Evolutionary conservation across 2,113 vertebrate genomes (phyloP).

Genomic region (Taxidea taxus): DNA sequence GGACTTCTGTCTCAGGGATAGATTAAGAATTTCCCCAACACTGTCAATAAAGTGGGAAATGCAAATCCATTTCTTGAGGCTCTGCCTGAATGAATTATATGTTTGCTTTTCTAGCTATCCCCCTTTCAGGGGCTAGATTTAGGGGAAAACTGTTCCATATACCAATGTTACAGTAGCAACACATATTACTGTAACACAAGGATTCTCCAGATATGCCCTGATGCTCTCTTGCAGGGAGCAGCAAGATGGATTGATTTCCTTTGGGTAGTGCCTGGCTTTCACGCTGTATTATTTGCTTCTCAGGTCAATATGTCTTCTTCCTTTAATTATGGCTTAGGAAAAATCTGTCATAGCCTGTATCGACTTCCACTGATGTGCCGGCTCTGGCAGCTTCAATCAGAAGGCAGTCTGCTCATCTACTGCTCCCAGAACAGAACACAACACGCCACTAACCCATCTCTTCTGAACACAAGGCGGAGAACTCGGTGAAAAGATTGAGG

Average conservation of each 20-base stretch:
- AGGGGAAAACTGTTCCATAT: background rate
- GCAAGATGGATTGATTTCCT: background rate
- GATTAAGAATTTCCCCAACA: background rate
- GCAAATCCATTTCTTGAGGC: background rate
- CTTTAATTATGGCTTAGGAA: background rate
- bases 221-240: background rate
- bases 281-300: background rate
- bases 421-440: background rate
- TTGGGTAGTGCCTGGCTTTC: background rate
- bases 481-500: background rate
- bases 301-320: background rate
- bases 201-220: background rate
- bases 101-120: background rate
- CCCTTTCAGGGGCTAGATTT: background rate
- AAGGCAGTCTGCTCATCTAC: background rate
- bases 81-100: background rate
- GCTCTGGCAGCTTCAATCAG: background rate
- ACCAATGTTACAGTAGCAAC: accelerated
- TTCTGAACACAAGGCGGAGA: background rate
- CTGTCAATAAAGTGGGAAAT: background rate
- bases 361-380: background rate
- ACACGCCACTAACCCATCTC: background rate
- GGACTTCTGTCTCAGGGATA: background rate
- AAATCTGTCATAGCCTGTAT: background rate
- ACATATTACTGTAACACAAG: background rate